Conservation (phyloP, 2,797 vertebrate species). For the Mormyrops boulengeri region DNA sequence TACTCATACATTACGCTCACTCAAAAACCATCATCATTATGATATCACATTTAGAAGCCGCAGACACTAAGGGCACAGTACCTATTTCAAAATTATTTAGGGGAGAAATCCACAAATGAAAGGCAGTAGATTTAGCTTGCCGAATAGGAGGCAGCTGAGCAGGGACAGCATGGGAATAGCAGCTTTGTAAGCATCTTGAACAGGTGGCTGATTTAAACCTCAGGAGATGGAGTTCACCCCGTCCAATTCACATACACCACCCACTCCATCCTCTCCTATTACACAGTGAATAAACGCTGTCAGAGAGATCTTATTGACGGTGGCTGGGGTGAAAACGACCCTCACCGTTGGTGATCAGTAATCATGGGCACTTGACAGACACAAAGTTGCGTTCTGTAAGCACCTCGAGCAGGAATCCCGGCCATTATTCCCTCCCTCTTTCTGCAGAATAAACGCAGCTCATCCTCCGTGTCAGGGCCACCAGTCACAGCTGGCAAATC, state of each 20-base stretch:
- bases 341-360: background rate
- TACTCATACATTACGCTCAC: background rate
- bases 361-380: background rate
- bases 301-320: background rate
- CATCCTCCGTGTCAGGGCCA: background rate
- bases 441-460: background rate
- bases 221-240: background rate
- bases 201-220: background rate
- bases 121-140: background rate
- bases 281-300: background rate
- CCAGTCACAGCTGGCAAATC: background rate
- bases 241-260: background rate
- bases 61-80: background rate
- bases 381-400: background rate
- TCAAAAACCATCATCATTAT: background rate
- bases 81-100: background rate
- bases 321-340: background rate
- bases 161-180: background rate
- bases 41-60: background rate
- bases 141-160: background rate
- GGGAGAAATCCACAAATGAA: background rate
- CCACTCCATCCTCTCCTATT: background rate
- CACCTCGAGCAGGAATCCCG: background rate
- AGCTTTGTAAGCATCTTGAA: background rate
- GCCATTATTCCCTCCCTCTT: background rate